phyloP scores from a whole-genome alignment of 2,888 invertebrate genomes.

The Tuberolachnus salignus region DNA sequence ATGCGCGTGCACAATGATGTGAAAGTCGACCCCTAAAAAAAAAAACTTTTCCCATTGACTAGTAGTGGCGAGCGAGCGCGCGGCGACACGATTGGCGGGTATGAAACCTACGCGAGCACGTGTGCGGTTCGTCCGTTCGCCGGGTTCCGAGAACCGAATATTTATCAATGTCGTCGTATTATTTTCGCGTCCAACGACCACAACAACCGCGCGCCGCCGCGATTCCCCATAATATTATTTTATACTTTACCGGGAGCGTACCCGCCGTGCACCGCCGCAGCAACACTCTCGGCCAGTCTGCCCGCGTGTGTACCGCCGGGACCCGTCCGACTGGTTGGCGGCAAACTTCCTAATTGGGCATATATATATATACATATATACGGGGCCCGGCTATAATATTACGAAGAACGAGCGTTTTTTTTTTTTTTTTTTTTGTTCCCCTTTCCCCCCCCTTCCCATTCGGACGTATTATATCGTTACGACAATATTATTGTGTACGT shows the following conservation, averaged over 20 bases:
- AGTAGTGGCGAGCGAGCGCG: too few species aligned
- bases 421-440: slow-evolving; percentile 15
- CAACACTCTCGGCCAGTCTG: background rate
- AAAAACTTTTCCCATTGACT: slow-evolving; percentile 21
- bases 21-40: slow-evolving; percentile 39
- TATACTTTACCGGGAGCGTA: too few species aligned
- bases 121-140: background rate
- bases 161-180: background rate
- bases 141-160: slow-evolving; percentile 41
- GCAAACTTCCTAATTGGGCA: slow-evolving; percentile 43
- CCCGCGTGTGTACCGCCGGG: background rate
- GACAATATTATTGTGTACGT: background rate
- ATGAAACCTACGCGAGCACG: background rate
- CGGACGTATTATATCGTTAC: background rate
- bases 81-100: background rate
- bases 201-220: background rate
- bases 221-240: background rate
- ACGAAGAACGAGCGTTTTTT: slow-evolving; percentile 11
- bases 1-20: slow-evolving; percentile 24
- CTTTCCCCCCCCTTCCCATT: too few species aligned
- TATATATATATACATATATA: background rate
- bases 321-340: slow-evolving; percentile 51
- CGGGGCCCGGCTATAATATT: too few species aligned
- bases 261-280: background rate
- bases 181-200: slow-evolving; percentile 40